These are phyloP conservation scores for Eupeodes corollae DNA, from an alignment of 1,140 invertebrate species.

Conservation along the genomic window DNA sequence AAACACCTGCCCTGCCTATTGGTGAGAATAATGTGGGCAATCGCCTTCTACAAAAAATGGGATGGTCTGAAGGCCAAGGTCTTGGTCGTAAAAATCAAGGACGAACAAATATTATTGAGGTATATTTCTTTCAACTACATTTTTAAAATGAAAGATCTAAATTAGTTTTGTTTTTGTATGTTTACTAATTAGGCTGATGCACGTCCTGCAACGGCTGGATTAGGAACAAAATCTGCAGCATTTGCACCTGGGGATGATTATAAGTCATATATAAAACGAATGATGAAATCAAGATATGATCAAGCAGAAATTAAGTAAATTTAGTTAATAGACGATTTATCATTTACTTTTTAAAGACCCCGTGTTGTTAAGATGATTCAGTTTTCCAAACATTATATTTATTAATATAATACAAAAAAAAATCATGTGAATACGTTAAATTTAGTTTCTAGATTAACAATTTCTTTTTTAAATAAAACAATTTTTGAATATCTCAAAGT, in stretches of 20 bases:
- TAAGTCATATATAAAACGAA: conserved; percentile 80
- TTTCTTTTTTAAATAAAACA: too few relatives aligned
- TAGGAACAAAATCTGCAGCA: conserved; percentile 54
- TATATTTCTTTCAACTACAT: conserved; percentile 19
- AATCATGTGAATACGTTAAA: too few relatives aligned
- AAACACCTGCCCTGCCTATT: conserved; percentile 46
- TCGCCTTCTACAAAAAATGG: conserved; percentile 94
- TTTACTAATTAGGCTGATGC: conserved; percentile 20
- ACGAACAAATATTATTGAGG: conserved; percentile 82
- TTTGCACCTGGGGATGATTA: conserved; percentile 68
- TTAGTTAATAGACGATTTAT: too few relatives aligned
- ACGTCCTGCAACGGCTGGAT: conserved; percentile 51
- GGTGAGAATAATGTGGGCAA: conserved; percentile 83
- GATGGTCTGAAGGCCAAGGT: conserved; percentile 93
- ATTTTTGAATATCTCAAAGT: too few relatives aligned
- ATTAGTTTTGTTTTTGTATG: not conserved
- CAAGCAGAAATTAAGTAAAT: conserved; percentile 34
- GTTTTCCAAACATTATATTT: too few relatives aligned
- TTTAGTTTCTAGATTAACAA: too few relatives aligned
- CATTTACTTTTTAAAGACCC: not conserved
- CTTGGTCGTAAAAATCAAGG: conserved; percentile 88
- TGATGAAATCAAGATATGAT: conserved; percentile 70
- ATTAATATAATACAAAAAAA: too few relatives aligned
- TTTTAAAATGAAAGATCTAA: not conserved
- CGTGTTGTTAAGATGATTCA: too few relatives aligned